Percentiles rank a stretch among this genome's conserved stretches.
Evolutionary conservation across 2,797 vertebrate genomes (phyloP).

Genomic region (Hyperoplus lanceolatus): DNA sequence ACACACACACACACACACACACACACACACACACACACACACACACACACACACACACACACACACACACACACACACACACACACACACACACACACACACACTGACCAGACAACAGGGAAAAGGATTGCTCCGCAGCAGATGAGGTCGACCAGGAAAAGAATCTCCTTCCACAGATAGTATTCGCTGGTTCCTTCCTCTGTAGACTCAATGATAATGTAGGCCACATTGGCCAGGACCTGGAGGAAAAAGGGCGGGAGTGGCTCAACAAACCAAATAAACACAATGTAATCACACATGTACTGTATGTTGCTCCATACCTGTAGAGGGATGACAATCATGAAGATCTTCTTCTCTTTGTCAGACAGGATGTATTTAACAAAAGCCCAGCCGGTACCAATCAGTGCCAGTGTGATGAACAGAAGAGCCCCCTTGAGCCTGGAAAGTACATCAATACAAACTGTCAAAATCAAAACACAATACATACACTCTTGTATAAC

Average conservation of each 20-base stretch:
- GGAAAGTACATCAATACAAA: slow-evolving; percentile 16
- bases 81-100: not conserved
- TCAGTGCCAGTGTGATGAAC: slow-evolving; percentile 91
- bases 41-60: not conserved
- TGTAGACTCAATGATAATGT: slow-evolving; percentile 89
- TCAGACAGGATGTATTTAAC: slow-evolving; percentile 91
- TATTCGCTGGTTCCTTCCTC: slow-evolving; percentile 90
- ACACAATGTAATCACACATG: not conserved
- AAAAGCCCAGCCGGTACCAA: slow-evolving; percentile 91
- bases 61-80: slow-evolving; percentile 34
- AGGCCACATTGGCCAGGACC: slow-evolving; percentile 89
- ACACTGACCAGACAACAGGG: slow-evolving; percentile 88
- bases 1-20: slow-evolving; percentile 34
- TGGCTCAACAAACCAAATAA: not conserved
- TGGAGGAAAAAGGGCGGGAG: slow-evolving; percentile 18
- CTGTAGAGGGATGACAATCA: slow-evolving; percentile 91
- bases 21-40: too few species aligned
- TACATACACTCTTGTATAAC: not conserved
- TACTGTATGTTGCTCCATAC: slow-evolving; percentile 42
- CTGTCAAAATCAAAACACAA: not conserved
- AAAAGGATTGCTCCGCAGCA: slow-evolving; percentile 91
- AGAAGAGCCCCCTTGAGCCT: slow-evolving; percentile 92
- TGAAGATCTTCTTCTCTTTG: slow-evolving; percentile 93
- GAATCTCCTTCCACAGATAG: slow-evolving; percentile 89
- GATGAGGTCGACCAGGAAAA: slow-evolving; percentile 91